These are phyloP conservation scores for Helobdella robusta DNA, from an alignment of 2,888 invertebrate species.

Conservation along the genomic window DNA sequence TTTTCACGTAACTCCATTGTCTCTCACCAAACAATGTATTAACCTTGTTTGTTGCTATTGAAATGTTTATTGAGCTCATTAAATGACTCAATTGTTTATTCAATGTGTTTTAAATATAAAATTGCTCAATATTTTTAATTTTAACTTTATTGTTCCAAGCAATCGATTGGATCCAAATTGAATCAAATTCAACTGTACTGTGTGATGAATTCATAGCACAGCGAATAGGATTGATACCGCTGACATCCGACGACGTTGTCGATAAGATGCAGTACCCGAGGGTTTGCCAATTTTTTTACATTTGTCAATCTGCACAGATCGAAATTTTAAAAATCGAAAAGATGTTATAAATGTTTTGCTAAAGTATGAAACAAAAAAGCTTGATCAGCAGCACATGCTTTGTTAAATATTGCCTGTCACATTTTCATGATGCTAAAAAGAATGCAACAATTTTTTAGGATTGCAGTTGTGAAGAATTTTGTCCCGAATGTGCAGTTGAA, in stretches of 20 bases:
- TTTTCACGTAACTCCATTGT: no score
- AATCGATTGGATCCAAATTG: conserved; percentile 98
- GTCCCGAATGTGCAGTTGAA: conserved; percentile 92
- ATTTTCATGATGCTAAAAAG: no score
- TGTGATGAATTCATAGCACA: conserved; percentile 98
- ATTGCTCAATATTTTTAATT: background rate
- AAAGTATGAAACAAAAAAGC: no score
- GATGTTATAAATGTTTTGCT: no score
- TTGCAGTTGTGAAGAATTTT: conserved; percentile 88
- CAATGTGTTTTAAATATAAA: background rate
- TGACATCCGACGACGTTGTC: conserved; percentile 91
- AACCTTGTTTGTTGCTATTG: no score
- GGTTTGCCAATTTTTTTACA: conserved; percentile 64
- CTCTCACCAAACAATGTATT: no score
- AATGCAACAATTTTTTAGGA: conserved; percentile 58
- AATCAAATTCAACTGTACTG: conserved; percentile 92
- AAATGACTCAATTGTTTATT: no score
- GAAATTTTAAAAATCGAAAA: background rate
- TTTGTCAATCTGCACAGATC: no score
- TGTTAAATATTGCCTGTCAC: no score
- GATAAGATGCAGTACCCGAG: conserved; percentile 85
- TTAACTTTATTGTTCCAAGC: conserved; percentile 54
- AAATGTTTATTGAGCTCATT: no score
- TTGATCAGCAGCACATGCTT: no score
- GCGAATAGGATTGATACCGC: conserved; percentile 78